A percentile compares a stretch with the other conserved stretches of the same genome.
Evolutionary conservation across 2,888 invertebrate species (phyloP).

Genomic region (Drosophila vallismaia): DNA sequence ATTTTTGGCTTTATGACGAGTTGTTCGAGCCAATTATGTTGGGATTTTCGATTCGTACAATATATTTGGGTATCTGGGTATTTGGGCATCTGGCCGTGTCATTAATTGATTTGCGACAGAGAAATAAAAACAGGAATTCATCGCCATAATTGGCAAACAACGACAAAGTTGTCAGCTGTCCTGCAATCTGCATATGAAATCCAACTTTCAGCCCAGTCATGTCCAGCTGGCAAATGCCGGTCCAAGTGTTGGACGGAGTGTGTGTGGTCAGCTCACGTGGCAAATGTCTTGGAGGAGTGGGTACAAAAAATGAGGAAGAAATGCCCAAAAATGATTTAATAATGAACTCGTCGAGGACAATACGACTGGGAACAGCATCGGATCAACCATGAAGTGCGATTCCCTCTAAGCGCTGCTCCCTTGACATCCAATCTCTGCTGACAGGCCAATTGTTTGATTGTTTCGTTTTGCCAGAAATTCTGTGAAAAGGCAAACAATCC

Average conservation of each 20-base stretch:
- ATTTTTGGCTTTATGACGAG: conserved; percentile 71
- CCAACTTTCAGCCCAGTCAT: conserved; percentile 60
- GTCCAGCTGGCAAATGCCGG: conserved; percentile 61
- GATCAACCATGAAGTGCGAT: conserved; percentile 56
- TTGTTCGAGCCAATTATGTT: conserved; percentile 72
- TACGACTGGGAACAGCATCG: conserved; percentile 32
- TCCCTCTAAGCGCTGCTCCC: conserved; percentile 60
- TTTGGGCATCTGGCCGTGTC: conserved; percentile 52
- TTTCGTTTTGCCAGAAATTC: conserved; percentile 62
- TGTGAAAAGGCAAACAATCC: conserved; percentile 47
- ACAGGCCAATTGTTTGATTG: conserved; percentile 67
- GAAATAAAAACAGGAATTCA: conserved; percentile 23
- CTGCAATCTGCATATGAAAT: conserved; percentile 63
- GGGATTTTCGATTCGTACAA: conserved; percentile 47
- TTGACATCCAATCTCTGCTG: conserved; percentile 68
- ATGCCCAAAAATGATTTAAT: conserved; percentile 66
- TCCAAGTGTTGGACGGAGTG: conserved; percentile 12
- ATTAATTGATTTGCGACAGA: conserved; percentile 61
- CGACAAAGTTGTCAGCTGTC: conserved; percentile 51
- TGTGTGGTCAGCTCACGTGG: conserved; percentile 76
- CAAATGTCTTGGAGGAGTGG: conserved; percentile 36
- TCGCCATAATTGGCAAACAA: conserved; percentile 54
- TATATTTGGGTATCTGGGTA: conserved; percentile 48
- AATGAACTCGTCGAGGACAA: conserved; percentile 69
- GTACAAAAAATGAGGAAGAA: neutral